Conservation (phyloP, 2,113 vertebrate genomes). For the Clupea harengus region DNA sequence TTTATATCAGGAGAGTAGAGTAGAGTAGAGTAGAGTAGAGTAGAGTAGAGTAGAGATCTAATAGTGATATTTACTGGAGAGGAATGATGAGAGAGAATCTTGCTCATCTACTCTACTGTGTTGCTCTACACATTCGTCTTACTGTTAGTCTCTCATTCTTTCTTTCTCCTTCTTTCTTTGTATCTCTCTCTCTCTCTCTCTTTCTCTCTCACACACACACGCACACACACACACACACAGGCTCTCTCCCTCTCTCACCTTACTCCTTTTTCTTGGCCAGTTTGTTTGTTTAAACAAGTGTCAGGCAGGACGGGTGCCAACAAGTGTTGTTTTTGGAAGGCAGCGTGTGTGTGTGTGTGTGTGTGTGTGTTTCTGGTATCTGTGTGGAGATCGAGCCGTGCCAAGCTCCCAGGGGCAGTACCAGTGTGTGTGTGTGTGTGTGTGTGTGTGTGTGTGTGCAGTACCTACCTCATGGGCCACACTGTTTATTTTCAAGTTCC, state of each 20-base stretch:
- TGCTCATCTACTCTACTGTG: neutral
- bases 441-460: too few species aligned
- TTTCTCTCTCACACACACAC: constrained; percentile 34
- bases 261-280: constrained; percentile 53
- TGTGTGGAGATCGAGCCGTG: constrained; percentile 55
- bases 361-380: constrained; percentile 31
- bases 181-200: constrained; percentile 14
- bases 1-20: too few species aligned
- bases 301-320: constrained; percentile 63
- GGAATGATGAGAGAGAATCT: too few species aligned
- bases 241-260: constrained; percentile 27
- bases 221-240: constrained; percentile 53
- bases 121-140: neutral
- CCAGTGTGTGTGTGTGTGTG: too few species aligned
- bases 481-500: constrained; percentile 72
- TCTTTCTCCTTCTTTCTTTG: neutral
- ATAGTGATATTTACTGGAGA: too few species aligned
- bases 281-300: constrained; percentile 76
- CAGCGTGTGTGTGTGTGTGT: constrained; percentile 30
- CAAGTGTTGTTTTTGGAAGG: constrained; percentile 69
- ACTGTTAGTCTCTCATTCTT: constrained; percentile 15
- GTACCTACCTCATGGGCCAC: constrained; percentile 61
- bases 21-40: too few species aligned
- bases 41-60: too few species aligned
- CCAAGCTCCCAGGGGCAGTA: constrained; percentile 63